Evolutionary conservation across 2,888 invertebrate genomes (phyloP), one percentile per base, ranked within the genome.

Genomic region (Andrena haemorrhoa): DNA sequence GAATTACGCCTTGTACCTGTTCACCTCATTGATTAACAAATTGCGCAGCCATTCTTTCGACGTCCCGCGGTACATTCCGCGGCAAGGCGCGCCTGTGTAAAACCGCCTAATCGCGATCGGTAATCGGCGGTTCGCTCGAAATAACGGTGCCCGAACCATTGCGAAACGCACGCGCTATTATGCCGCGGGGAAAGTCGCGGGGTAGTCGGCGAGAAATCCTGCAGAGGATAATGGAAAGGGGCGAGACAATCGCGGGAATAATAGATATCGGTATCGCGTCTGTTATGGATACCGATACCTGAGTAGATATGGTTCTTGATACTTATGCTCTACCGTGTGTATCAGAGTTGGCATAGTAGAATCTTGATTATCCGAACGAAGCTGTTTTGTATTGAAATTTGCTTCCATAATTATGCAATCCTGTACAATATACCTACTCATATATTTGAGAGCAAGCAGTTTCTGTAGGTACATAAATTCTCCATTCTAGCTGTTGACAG

Each of bases 1-100:
- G 61, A 68, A 66, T 77, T 66, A 60, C 68, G 51, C 49, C 64
- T 47, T 3, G 61, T 64, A 20, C 53, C 60, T 65, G 26, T 69
- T 68, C 70, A 7, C 64, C 70, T 75, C 80, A 75, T 77, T 71
- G 84, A 83, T 70, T 80, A 77, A 80, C 83, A 84, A 84, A 83
- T 83, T 61, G 56, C 29, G 73, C 29, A 8, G 68, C 53, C 66
- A 65, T 75, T 68, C 68, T 69, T 75, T 23, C 58, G 41, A n/a
- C n/a, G 33, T 56, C 16, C 23, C 58, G 53, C 70, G 63, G 49
- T 65, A 64, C 83, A 79, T 83, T 73, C 74, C 76, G 41, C 49
- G 75, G 10, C 26, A 60, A 83, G 80, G 77, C 49, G 80, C 72
- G 79, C 80, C 77, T 23, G 8, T 35, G 71, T 70, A 56, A 56